Evolutionary conservation across 2,888 invertebrate species (phyloP).

Genomic region (Epinotia nisella): DNA sequence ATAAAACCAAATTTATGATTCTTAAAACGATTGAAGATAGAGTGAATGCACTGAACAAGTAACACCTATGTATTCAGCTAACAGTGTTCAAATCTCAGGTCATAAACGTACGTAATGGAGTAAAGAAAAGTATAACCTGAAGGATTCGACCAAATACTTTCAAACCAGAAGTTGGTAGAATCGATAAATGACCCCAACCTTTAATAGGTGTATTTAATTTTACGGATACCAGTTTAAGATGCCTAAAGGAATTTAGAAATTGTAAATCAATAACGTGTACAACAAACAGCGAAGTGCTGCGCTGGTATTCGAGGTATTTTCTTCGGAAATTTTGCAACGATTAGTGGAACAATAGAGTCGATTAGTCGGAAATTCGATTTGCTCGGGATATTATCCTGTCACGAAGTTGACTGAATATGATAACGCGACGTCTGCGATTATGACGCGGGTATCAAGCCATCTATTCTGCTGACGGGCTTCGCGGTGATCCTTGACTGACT

Average conservation of each 20-base stretch:
- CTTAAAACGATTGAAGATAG: background rate
- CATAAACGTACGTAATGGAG: background rate
- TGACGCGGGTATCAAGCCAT: constrained; percentile 52
- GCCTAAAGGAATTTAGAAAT: constrained; percentile 37
- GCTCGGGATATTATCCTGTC: constrained; percentile 74
- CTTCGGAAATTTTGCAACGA: constrained; percentile 46
- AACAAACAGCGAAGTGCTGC: constrained; percentile 32
- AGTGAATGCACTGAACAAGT: background rate
- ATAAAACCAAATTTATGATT: too few species aligned
- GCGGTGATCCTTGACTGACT: constrained; percentile 6
- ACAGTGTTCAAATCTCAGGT: background rate
- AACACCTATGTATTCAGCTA: background rate
- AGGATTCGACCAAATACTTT: background rate
- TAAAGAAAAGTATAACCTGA: too few species aligned
- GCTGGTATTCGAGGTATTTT: constrained; percentile 12
- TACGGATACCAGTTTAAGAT: constrained; percentile 37
- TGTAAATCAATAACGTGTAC: constrained; percentile 38
- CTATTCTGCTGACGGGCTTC: constrained; percentile 35
- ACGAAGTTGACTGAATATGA: constrained; percentile 62
- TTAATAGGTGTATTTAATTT: constrained; percentile 37
- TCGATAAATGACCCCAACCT: constrained; percentile 28
- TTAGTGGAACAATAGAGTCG: constrained; percentile 59
- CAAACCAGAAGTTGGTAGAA: constrained; percentile 26
- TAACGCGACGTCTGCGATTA: constrained; percentile 58
- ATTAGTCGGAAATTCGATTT: constrained; percentile 73